Conservation (phyloP, 2,888 invertebrate species). For the Pterostichus madidus region DNA sequence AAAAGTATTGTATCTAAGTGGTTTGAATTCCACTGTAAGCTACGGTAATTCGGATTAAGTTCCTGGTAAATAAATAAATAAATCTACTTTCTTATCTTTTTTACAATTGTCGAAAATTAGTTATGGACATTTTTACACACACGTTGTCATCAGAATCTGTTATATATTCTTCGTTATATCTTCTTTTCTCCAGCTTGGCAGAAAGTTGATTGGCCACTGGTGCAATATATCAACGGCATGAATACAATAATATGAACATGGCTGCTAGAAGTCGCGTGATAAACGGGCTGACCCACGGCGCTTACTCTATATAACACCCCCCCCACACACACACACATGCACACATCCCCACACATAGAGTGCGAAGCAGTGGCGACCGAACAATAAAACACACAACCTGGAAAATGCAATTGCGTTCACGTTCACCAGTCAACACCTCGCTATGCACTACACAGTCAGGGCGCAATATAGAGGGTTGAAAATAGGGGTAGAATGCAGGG, state of each 20-base stretch:
- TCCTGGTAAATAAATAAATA: no score
- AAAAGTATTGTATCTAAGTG: no score
- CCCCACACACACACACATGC: not conserved
- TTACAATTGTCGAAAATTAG: no score
- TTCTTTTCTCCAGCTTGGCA: not conserved
- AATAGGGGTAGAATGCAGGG: not conserved
- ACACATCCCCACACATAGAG: no score
- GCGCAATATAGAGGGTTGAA: not conserved
- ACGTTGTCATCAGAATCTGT: no score
- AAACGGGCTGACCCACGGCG: not conserved
- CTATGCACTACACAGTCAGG: not conserved
- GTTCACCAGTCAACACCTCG: conserved; percentile 23
- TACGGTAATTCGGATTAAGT: no score
- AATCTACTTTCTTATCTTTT: no score
- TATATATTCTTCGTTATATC: no score
- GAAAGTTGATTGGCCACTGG: conserved; percentile 12
- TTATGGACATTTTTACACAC: no score
- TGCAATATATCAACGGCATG: conserved; percentile 22
- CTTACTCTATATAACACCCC: not conserved
- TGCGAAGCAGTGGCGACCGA: not conserved
- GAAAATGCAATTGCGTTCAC: conserved; percentile 43
- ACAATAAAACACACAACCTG: conserved; percentile 37
- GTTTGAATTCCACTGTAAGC: no score
- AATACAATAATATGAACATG: conserved; percentile 50
- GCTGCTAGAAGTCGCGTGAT: not conserved